A percentile compares a stretch with the other conserved stretches of the same genome.
Conservation (phyloP, 2,888 invertebrate species). For the Chymomyza procnemis region DNA sequence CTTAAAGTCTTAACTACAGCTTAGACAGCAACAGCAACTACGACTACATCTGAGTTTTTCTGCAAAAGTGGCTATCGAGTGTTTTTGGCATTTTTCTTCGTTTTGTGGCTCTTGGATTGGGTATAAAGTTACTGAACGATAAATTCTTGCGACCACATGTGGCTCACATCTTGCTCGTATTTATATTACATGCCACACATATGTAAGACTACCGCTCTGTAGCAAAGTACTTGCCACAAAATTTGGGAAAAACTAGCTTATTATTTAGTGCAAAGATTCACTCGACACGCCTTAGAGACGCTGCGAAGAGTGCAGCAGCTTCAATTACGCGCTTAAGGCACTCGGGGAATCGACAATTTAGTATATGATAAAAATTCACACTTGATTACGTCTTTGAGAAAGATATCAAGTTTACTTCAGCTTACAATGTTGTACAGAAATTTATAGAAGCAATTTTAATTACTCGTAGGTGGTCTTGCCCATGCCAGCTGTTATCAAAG, state of each 20-base stretch:
- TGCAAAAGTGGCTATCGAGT: neutral
- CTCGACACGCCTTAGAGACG: no score
- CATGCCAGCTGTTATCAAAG: no score
- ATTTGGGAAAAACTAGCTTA: neutral
- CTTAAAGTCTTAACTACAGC: constrained; percentile 52
- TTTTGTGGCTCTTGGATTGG: neutral
- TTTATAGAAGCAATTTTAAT: no score
- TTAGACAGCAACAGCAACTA: constrained; percentile 16
- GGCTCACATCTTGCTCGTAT: neutral
- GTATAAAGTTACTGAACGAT: neutral
- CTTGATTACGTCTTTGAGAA: no score
- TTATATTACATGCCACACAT: neutral
- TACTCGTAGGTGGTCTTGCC: no score
- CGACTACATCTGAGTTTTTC: neutral
- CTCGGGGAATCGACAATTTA: no score
- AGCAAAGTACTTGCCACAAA: neutral
- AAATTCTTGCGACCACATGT: neutral
- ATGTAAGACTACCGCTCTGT: neutral
- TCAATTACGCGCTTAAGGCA: no score
- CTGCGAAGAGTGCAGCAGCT: no score
- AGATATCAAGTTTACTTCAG: no score
- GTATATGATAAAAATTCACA: no score
- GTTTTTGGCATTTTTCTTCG: neutral
- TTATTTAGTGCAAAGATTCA: no score
- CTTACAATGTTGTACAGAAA: no score